phyloP scores from a whole-genome alignment of 2,797 vertebrate species.

The Leptodactylus fallax region DNA sequence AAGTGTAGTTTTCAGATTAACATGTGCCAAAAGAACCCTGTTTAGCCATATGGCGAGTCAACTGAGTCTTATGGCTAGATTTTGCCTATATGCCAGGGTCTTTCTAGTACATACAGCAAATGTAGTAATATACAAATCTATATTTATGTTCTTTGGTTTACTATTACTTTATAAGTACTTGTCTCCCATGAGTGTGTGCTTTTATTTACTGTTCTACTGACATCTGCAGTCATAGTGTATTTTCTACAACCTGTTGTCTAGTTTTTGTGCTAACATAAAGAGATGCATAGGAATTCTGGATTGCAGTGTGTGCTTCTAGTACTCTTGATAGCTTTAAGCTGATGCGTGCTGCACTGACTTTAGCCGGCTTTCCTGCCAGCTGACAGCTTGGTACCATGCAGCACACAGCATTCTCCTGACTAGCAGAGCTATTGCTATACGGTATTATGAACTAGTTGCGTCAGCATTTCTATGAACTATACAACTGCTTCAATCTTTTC shows the following conservation, averaged over 20 bases:
- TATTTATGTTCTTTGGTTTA: background rate
- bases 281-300: constrained; percentile 2
- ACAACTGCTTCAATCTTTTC: background rate
- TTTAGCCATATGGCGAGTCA: too few species aligned
- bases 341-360: constrained; percentile 49
- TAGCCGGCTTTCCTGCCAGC: constrained; percentile 42
- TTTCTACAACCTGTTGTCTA: background rate
- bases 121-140: too few species aligned
- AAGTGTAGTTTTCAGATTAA: too few species aligned
- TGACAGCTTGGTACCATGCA: constrained; percentile 40
- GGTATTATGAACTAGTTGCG: constrained; percentile 14
- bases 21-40: too few species aligned
- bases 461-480: constrained; percentile 4
- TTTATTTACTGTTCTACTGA: background rate
- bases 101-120: too few species aligned
- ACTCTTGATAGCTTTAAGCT: constrained; percentile 2
- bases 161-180: background rate
- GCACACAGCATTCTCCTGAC: background rate
- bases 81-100: too few species aligned
- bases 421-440: constrained; percentile 12
- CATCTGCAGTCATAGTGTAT: background rate
- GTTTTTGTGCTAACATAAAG: background rate
- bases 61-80: too few species aligned
- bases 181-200: background rate
- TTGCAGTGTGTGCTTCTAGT: background rate